phyloP scores from a whole-genome alignment of 2,797 vertebrate genomes.

The Argya squamiceps region DNA sequence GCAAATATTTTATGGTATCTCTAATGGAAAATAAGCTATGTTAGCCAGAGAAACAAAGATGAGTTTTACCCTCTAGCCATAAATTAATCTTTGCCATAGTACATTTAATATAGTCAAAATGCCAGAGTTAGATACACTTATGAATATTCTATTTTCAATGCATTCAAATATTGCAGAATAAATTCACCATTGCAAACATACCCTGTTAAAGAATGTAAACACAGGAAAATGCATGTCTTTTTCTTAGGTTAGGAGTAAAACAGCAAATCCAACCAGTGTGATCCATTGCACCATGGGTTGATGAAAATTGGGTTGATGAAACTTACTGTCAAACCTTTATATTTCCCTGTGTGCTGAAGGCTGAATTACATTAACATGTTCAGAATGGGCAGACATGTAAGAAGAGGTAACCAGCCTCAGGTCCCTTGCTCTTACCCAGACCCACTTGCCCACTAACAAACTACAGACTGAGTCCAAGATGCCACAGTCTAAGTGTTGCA shows the following conservation, averaged over 20 bases:
- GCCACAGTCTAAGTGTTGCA: neutral
- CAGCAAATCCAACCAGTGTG: neutral
- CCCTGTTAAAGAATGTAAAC: neutral
- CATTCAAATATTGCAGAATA: neutral
- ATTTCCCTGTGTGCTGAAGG: neutral
- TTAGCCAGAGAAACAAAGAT: neutral
- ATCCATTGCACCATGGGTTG: neutral
- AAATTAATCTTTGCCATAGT: neutral
- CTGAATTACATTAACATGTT: neutral
- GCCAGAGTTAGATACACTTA: neutral
- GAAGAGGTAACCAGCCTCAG: neutral
- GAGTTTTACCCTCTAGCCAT: neutral
- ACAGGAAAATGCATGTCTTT: neutral
- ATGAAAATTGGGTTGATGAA: neutral
- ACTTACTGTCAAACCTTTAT: neutral
- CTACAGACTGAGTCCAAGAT: neutral
- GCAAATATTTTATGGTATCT: conserved; percentile 11
- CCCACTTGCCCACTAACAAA: neutral
- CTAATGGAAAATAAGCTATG: neutral
- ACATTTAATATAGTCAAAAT: neutral
- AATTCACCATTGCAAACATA: neutral
- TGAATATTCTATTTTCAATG: neutral
- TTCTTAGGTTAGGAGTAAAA: neutral
- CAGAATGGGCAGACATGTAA: neutral
- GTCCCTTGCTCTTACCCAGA: neutral